Percentiles rank a stretch among this genome's conserved stretches.
These are phyloP conservation scores for Ptyas mucosa DNA, from an alignment of 2,113 vertebrate genomes.

Conservation along the genomic window DNA sequence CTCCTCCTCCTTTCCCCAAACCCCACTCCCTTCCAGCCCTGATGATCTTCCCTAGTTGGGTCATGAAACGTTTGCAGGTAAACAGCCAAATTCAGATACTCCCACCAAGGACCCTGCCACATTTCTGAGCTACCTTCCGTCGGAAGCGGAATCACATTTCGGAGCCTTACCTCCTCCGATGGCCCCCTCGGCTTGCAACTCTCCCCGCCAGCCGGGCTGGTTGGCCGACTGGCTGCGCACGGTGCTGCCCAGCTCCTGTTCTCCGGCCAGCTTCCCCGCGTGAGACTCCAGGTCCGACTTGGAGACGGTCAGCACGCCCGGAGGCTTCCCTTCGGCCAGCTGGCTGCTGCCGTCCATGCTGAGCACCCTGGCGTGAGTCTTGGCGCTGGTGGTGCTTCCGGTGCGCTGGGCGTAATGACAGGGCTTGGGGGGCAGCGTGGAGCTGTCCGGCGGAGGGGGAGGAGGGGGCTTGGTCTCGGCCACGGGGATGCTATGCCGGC, in stretches of 20 bases:
- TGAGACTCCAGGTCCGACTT: slow-evolving; percentile 87
- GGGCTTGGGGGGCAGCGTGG: slow-evolving; percentile 64
- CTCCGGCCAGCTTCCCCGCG: slow-evolving; percentile 56
- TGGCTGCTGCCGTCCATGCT: slow-evolving; percentile 82
- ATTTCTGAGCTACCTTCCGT: background rate
- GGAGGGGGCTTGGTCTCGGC: slow-evolving; percentile 41
- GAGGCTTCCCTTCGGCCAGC: slow-evolving; percentile 57
- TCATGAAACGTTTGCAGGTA: background rate
- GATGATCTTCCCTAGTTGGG: background rate
- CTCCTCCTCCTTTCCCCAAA: too few species aligned
- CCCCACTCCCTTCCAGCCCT: background rate
- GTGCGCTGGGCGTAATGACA: slow-evolving; percentile 80
- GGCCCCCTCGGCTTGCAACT: slow-evolving; percentile 80
- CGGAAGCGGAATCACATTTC: fast-evolving
- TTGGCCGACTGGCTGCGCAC: slow-evolving; percentile 71
- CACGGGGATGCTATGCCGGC: background rate
- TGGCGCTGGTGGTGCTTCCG: slow-evolving; percentile 84
- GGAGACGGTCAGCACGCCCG: slow-evolving; percentile 76
- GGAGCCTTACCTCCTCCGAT: slow-evolving; percentile 80
- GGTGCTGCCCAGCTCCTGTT: slow-evolving; percentile 73
- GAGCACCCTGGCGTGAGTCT: slow-evolving; percentile 85
- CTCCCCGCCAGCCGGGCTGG: slow-evolving; percentile 78
- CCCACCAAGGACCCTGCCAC: too few species aligned
- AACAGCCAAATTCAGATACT: background rate
- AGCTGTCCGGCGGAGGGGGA: slow-evolving; percentile 47